These are phyloP conservation scores for Otocyon megalotis DNA, from an alignment of 2,113 vertebrate genomes.

Conservation along the genomic window DNA sequence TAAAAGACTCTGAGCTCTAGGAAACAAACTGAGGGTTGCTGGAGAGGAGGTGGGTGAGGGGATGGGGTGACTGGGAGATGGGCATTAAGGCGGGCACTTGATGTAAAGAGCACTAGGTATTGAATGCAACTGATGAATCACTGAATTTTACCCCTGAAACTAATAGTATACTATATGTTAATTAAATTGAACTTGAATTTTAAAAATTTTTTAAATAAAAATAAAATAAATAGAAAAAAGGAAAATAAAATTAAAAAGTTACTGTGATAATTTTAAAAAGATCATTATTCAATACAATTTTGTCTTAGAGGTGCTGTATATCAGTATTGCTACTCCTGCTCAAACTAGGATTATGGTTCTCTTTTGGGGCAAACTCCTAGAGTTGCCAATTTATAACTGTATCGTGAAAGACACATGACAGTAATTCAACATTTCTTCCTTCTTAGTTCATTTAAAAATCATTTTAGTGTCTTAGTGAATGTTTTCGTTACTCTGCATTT, in stretches of 20 bases:
- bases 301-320: neutral
- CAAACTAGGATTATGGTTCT: slow-evolving; percentile 36
- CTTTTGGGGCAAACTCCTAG: neutral
- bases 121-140: neutral
- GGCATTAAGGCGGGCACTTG: neutral
- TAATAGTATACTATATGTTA: neutral
- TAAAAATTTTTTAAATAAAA: neutral
- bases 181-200: neutral
- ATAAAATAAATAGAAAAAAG: too few species aligned
- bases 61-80: neutral
- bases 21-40: neutral
- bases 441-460: neutral
- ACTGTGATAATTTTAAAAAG: neutral
- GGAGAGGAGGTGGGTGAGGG: neutral
- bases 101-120: neutral
- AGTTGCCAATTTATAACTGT: slow-evolving; percentile 6
- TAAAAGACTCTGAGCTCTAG: neutral
- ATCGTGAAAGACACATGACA: slow-evolving; percentile 10
- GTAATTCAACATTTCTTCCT: slow-evolving; percentile 52
- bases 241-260: neutral
- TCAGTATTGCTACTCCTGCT: neutral
- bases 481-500: neutral
- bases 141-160: neutral
- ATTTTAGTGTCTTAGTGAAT: neutral
- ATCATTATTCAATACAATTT: slow-evolving; percentile 47